Conservation (phyloP, 1,140 invertebrate genomes). For the Halesus radiatus region DNA sequence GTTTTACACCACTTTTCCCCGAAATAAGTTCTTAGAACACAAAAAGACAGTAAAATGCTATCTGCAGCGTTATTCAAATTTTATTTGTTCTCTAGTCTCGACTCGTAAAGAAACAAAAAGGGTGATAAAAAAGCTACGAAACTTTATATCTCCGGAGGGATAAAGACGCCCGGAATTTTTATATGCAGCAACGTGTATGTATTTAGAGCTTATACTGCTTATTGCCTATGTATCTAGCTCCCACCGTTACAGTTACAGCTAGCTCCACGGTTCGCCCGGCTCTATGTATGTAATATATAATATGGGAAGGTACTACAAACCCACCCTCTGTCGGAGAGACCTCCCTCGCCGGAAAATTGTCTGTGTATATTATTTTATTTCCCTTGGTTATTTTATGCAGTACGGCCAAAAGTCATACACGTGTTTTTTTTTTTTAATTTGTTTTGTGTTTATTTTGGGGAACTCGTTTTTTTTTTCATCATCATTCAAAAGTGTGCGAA, state of each 20-base stretch:
- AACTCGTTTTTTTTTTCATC: too few species aligned
- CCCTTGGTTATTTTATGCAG: background rate
- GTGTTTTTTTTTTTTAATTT: background rate
- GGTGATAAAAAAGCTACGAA: constrained; percentile 15
- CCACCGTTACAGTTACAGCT: too few species aligned
- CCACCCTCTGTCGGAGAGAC: background rate
- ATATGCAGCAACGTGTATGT: background rate
- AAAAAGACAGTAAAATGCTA: constrained; percentile 25
- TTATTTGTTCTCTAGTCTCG: constrained; percentile 28
- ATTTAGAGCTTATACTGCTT: background rate
- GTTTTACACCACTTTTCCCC: background rate
- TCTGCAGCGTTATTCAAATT: constrained; percentile 28
- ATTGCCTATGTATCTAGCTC: background rate
- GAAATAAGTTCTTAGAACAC: constrained; percentile 10
- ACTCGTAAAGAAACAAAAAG: constrained; percentile 14
- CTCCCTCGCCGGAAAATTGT: constrained; percentile 11
- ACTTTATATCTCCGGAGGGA: constrained; percentile 20
- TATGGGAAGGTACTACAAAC: background rate
- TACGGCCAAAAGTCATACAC: background rate
- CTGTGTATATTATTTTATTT: background rate
- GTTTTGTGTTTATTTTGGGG: too few species aligned
- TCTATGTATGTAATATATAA: background rate
- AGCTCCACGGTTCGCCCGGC: background rate
- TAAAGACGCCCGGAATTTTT: background rate
- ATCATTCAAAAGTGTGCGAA: too few species aligned